Evolutionary conservation across 2,797 vertebrate genomes (phyloP), one percentile per base, ranked within the genome.

Genomic region (Aldrovandia affinis): DNA sequence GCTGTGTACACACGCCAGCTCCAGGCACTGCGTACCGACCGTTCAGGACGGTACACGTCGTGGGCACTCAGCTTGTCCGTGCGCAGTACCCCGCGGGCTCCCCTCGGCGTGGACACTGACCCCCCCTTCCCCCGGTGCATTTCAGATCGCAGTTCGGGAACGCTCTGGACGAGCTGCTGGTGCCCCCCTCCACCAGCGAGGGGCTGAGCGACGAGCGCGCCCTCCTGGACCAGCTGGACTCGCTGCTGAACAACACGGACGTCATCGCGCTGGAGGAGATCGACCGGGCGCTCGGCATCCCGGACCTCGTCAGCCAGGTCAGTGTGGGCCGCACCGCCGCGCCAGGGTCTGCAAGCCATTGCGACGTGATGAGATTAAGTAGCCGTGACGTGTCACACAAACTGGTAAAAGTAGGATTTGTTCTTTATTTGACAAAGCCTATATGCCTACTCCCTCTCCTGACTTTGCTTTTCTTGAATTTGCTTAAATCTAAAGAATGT

Each of bases 281-380:
- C 22, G 98, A 99, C 91, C 94, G 97, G 90, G 98, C 98, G 3
- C 90, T 99, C 55, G 98, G 98, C 87, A 99, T 99, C 92, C 97
- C 98, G 77, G 98, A 99, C 86, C 97, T 99, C 28, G 97, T 99
- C 25, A 97, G 96, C 91, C 98, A 99, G 96, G 98, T 98, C 91
- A 87, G 90, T 0, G 65, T 39, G n/a, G n/a, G n/a, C n/a, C n/a
- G n/a, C n/a, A n/a, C n/a, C n/a, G n/a, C n/a, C n/a, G 57, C n/a
- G 25, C 8, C 10, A n/a, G 57, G 3, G 25, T 10, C 57, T 61
- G 25, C 57, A 61, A 61, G 57, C n/a, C 14, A 61, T 61, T 61
- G 22, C 1, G 57, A n/a, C 9, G 25, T 61, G 22, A 61, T 61
- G 25, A n/a, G n/a, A n/a, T n/a, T n/a, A n/a, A n/a, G n/a, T n/a